These are phyloP conservation scores for Chaetophractus vellerosus DNA, from an alignment of 2,797 vertebrate genomes.

Conservation along the genomic window DNA sequence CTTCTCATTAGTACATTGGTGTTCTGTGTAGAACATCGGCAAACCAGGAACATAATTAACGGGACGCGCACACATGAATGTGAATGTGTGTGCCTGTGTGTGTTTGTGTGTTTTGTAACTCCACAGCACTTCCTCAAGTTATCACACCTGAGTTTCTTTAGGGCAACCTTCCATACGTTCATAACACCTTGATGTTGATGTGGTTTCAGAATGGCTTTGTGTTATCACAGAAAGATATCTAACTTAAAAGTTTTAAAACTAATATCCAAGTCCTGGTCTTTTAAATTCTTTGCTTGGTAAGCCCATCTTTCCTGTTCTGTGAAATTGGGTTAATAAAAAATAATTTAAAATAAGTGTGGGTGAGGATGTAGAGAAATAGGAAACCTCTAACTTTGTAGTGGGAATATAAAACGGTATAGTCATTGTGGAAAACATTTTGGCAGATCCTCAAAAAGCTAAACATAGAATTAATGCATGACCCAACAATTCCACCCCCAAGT, in stretches of 20 bases:
- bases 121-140: not conserved
- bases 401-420: not conserved
- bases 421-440: not conserved
- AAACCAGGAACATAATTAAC: not conserved
- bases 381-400: not conserved
- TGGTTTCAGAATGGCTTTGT: not conserved
- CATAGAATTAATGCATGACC: not conserved
- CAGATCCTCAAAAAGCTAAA: not conserved
- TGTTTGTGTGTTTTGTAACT: not conserved
- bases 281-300: not conserved
- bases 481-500: not conserved
- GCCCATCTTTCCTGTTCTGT: not conserved
- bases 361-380: not conserved
- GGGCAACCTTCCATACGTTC: not conserved
- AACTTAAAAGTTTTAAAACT: not conserved
- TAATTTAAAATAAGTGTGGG: not conserved
- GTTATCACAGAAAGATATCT: conserved; percentile 11
- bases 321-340: conserved; percentile 10
- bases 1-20: not conserved
- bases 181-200: not conserved
- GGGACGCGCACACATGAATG: not conserved
- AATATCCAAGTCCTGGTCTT: not conserved
- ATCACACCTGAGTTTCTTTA: not conserved
- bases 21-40: not conserved
- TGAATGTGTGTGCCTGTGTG: not conserved